These are phyloP conservation scores for Timema cristinae DNA, from an alignment of 2,888 invertebrate species.

Conservation along the genomic window DNA sequence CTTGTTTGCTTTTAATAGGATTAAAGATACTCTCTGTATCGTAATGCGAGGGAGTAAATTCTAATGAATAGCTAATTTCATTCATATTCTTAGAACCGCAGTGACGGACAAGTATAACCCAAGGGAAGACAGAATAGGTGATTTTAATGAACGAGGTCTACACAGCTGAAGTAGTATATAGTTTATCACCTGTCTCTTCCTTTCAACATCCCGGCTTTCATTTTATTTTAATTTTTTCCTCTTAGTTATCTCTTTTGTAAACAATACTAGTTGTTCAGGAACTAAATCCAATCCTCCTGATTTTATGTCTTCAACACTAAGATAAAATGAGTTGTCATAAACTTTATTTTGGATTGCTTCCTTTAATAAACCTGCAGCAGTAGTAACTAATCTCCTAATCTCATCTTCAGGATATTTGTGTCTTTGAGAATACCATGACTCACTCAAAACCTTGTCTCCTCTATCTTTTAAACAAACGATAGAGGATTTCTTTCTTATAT, in stretches of 20 bases:
- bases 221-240: too few species aligned
- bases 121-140: too few species aligned
- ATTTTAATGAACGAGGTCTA: too few species aligned
- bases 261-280: not conserved
- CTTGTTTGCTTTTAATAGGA: too few species aligned
- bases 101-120: too few species aligned
- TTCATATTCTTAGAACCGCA: too few species aligned
- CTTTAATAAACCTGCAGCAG: slow-evolving; percentile 5
- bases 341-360: slow-evolving; percentile 9
- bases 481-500: not conserved
- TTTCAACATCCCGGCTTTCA: too few species aligned
- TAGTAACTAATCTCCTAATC: not conserved
- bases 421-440: not conserved
- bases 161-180: too few species aligned
- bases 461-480: not conserved
- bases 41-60: too few species aligned
- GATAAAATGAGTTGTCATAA: slow-evolving; percentile 9
- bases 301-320: not conserved
- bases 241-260: not conserved
- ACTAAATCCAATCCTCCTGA: not conserved
- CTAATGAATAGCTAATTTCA: too few species aligned
- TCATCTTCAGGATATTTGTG: not conserved
- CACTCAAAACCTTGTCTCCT: not conserved
- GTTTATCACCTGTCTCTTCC: too few species aligned
- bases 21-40: too few species aligned